Evolutionary conservation across 2,113 vertebrate genomes (phyloP).

Genomic region (Eudyptes chrysolophus): DNA sequence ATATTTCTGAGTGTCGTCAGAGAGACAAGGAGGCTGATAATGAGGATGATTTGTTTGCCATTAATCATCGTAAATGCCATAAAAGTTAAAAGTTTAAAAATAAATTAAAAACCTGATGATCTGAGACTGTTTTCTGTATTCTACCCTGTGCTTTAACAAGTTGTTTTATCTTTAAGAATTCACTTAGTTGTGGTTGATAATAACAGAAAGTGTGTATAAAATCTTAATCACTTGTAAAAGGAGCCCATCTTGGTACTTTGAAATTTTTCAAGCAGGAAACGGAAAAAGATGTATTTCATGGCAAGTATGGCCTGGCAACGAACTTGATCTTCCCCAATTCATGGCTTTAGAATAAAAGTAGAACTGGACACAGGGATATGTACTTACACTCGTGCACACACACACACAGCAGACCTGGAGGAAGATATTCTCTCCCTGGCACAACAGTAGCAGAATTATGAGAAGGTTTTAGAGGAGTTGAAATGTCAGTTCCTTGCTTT

Average conservation of each 20-base stretch:
- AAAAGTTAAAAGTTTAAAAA: neutral
- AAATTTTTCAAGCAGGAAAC: neutral
- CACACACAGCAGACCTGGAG: neutral
- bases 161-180: neutral
- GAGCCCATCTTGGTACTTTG: neutral
- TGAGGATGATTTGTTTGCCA: neutral
- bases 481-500: neutral
- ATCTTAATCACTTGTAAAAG: neutral
- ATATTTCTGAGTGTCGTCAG: neutral
- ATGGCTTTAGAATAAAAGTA: neutral
- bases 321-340: neutral
- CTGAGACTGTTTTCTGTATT: neutral
- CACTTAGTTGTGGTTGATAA: neutral
- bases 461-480: neutral
- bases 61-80: neutral
- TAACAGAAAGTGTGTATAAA: neutral
- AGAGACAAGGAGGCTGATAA: constrained; percentile 3
- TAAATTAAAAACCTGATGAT: neutral
- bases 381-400: neutral
- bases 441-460: neutral
- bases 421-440: neutral
- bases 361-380: rapidly evolving
- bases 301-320: neutral
- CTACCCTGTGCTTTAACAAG: neutral
- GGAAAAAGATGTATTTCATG: neutral